phyloP scores from a whole-genome alignment of 2,888 invertebrate genomes.

The Tipula lateralis region DNA sequence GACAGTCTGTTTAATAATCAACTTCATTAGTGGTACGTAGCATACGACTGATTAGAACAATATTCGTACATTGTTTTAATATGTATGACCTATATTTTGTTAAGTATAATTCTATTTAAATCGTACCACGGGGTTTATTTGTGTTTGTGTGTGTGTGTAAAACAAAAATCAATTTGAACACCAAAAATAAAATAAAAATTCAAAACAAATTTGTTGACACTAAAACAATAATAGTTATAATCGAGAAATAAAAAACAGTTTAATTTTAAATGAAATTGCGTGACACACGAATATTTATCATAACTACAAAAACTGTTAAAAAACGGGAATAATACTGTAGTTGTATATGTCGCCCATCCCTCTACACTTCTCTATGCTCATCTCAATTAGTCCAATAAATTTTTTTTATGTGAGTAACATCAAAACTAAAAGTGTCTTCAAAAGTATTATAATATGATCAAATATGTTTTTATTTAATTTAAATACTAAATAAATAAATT shows the following conservation, averaged over 20 bases:
- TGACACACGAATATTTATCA: slow-evolving; percentile 19
- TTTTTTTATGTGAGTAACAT: neutral
- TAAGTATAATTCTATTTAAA: neutral
- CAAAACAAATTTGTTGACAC: slow-evolving; percentile 3
- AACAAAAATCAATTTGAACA: neutral
- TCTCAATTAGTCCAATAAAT: neutral
- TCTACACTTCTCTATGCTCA: neutral
- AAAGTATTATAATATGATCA: neutral
- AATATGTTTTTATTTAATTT: neutral
- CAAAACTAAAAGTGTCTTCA: neutral
- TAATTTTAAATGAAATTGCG: slow-evolving; percentile 6
- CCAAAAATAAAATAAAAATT: neutral
- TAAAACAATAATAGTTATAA: slow-evolving; percentile 9
- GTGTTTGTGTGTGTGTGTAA: neutral
- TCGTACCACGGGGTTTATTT: neutral
- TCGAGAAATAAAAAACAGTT: neutral
- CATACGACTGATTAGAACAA: neutral
- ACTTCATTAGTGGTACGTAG: too few relatives aligned
- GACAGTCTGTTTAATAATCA: too few relatives aligned
- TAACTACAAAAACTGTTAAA: neutral
- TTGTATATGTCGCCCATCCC: neutral
- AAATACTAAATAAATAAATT: slow-evolving; percentile 1
- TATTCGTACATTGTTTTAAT: neutral
- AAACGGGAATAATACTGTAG: neutral
- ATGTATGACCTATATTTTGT: neutral